phyloP scores from a whole-genome alignment of 2,888 invertebrate genomes.

The Apamea anceps region DNA sequence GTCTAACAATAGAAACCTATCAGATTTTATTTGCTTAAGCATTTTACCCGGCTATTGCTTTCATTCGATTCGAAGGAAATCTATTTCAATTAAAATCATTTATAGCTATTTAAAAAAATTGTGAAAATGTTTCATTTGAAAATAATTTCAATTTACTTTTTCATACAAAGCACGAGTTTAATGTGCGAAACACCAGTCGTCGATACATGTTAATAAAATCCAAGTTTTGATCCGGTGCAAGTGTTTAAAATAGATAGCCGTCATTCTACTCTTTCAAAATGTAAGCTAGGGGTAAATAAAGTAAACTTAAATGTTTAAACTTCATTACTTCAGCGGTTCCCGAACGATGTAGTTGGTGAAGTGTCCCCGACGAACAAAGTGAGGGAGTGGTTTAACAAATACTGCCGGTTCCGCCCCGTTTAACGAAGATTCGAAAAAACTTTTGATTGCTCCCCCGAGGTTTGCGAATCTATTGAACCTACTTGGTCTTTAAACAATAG shows the following conservation, averaged over 20 bases:
- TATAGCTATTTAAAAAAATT: neutral
- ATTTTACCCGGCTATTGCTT: neutral
- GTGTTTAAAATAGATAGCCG: neutral
- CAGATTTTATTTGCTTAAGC: conserved; percentile 27
- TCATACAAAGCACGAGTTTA: neutral
- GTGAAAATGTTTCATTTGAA: conserved; percentile 1
- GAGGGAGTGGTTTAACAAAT: conserved; percentile 45
- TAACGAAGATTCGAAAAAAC: conserved; percentile 42
- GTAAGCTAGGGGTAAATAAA: no score
- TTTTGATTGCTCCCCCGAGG: conserved; percentile 34
- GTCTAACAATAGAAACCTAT: conserved; percentile 17
- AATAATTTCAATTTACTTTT: conserved; percentile 9
- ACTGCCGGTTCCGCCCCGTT: conserved; percentile 30
- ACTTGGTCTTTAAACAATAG: conserved; percentile 18
- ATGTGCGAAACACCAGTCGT: neutral
- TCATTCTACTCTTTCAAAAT: conserved; percentile 12
- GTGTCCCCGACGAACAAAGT: conserved; percentile 33
- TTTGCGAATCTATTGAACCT: conserved; percentile 40
- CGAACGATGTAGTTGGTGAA: conserved; percentile 24
- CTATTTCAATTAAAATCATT: conserved; percentile 7
- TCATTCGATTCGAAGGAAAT: conserved; percentile 6
- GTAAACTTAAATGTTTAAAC: conserved; percentile 33
- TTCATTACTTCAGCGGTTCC: conserved; percentile 36
- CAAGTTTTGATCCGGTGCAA: neutral
- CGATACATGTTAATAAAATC: neutral